Conservation (phyloP, 2,797 vertebrate genomes). For the Oryzias sinensis region DNA sequence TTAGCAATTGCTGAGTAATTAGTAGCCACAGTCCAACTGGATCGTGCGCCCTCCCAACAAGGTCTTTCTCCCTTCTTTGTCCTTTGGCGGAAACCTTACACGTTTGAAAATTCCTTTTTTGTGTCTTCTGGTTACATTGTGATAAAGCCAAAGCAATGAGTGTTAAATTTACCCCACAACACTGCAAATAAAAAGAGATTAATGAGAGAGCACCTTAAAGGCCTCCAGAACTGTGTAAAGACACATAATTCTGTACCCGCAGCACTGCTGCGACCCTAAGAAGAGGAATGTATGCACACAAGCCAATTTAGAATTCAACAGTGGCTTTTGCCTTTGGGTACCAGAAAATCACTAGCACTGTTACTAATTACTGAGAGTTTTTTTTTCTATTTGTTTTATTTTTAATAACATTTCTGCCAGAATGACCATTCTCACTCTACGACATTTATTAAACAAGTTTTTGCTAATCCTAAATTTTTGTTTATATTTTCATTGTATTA, state of each 20-base stretch:
- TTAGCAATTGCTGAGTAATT: conserved; percentile 61
- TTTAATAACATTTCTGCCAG: no score
- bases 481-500: no score
- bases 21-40: conserved; percentile 45
- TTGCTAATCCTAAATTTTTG: no score
- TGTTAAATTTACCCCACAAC: conserved; percentile 31
- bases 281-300: neutral
- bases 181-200: neutral
- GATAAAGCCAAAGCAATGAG: conserved; percentile 5
- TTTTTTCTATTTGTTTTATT: no score
- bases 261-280: neutral
- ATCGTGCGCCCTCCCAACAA: conserved; percentile 20
- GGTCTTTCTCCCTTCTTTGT: conserved; percentile 26
- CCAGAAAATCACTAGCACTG: no score
- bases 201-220: conserved; percentile 19
- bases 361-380: no score
- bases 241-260: neutral
- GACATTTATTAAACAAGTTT: no score
- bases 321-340: no score
- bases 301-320: conserved; percentile 3
- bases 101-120: conserved; percentile 48
- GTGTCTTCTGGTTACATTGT: conserved; percentile 33
- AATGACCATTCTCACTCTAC: no score
- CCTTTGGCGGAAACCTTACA: conserved; percentile 40
- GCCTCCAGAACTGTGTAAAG: conserved; percentile 23